These are phyloP conservation scores for Carduelis carduelis DNA, from an alignment of 2,797 vertebrate species.

Conservation along the genomic window DNA sequence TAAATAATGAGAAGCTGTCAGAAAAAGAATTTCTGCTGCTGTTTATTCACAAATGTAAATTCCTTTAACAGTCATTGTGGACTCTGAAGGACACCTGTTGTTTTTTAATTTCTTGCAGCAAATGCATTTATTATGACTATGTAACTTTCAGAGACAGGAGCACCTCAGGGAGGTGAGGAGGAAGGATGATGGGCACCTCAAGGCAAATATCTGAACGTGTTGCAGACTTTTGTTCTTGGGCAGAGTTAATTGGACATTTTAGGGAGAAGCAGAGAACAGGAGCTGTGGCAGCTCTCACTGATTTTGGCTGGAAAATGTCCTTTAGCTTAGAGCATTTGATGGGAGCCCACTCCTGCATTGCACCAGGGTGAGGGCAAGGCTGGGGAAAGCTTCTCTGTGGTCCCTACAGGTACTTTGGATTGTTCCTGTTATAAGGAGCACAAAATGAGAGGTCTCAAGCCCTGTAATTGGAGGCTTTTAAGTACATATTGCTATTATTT, in stretches of 20 bases:
- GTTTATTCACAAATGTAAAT: slow-evolving; percentile 54
- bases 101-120: slow-evolving; percentile 23
- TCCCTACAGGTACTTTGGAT: background rate
- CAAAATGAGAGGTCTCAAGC: background rate
- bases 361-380: background rate
- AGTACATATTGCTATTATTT: background rate
- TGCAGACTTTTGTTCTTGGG: background rate
- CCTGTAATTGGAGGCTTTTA: background rate
- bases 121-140: slow-evolving; percentile 23
- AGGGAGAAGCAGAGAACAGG: background rate
- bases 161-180: background rate
- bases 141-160: background rate
- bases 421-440: background rate
- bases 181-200: background rate
- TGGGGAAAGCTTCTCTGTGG: background rate
- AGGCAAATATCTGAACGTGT: background rate
- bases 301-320: background rate
- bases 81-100: slow-evolving; percentile 35
- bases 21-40: slow-evolving; percentile 8
- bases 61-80: background rate
- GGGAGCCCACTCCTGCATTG: background rate
- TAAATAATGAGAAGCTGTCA: slow-evolving; percentile 50
- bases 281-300: background rate
- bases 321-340: background rate
- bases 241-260: background rate